These are phyloP conservation scores for Aphrophora alni DNA, from an alignment of 2,888 invertebrate genomes.

Conservation along the genomic window DNA sequence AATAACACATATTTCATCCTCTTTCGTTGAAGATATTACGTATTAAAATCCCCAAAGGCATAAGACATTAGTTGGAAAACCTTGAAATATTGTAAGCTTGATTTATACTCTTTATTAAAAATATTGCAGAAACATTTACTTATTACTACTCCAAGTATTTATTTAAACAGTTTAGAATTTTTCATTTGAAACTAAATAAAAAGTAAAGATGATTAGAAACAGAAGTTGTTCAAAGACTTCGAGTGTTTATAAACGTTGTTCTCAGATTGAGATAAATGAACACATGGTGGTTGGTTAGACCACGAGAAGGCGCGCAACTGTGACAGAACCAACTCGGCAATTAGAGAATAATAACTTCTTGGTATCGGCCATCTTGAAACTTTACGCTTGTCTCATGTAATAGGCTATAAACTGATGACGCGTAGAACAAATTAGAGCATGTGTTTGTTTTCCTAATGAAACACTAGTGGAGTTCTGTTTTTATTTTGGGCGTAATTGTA, in stretches of 20 bases:
- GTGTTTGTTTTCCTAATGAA: not conserved
- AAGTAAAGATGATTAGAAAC: not conserved
- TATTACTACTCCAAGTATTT: too few species aligned
- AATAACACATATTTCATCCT: too few species aligned
- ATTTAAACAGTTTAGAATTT: too few species aligned
- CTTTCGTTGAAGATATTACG: too few species aligned
- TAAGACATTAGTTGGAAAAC: too few species aligned
- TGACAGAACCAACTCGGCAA: not conserved
- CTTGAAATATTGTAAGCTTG: too few species aligned
- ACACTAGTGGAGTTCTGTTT: not conserved
- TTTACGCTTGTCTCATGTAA: not conserved
- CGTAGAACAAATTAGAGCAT: not conserved
- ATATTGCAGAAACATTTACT: too few species aligned
- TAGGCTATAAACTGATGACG: not conserved
- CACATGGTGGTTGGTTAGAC: not conserved
- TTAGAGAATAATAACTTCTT: not conserved
- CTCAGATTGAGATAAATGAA: not conserved
- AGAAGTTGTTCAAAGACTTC: not conserved
- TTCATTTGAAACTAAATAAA: not conserved
- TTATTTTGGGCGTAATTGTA: not conserved
- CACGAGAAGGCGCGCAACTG: not conserved
- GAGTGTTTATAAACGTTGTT: not conserved
- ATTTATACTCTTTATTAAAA: too few species aligned
- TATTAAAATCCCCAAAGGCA: too few species aligned
- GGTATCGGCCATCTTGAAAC: not conserved